These are phyloP conservation scores for Otolemur garnettii DNA, from an alignment of 2,113 vertebrate species.

Conservation along the genomic window DNA sequence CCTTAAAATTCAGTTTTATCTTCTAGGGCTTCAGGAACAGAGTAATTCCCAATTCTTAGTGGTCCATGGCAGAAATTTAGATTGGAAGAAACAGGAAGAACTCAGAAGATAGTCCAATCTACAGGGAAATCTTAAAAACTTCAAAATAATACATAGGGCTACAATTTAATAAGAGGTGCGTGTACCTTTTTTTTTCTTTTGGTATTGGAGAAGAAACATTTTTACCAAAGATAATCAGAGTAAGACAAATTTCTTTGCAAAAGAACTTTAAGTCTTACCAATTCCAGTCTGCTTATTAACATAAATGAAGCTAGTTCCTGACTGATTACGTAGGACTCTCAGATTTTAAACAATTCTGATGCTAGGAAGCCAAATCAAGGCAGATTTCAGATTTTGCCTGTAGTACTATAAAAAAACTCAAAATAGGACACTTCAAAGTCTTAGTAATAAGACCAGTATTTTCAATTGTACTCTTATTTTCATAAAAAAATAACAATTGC, in stretches of 20 bases:
- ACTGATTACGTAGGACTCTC: background rate
- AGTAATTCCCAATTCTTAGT: background rate
- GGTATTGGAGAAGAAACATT: too few relatives aligned
- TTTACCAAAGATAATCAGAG: background rate
- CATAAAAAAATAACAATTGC: background rate
- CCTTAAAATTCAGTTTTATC: background rate
- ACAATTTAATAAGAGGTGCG: background rate
- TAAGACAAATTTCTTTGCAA: background rate
- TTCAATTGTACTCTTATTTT: background rate
- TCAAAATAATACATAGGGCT: background rate
- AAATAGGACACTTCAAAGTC: background rate
- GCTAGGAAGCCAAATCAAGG: background rate
- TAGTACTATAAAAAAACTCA: background rate
- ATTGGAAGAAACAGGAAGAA: background rate
- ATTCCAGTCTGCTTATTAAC: background rate
- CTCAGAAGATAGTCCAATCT: background rate
- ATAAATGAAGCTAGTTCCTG: background rate
- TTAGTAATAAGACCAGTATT: background rate
- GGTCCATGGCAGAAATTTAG: background rate
- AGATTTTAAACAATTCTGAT: background rate
- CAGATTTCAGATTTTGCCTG: background rate
- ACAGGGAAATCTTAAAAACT: background rate
- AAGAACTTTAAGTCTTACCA: background rate
- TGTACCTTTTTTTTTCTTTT: background rate
- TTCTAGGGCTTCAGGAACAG: background rate